Evolutionary conservation across 2,888 invertebrate genomes (phyloP).

Genomic region (Ectemnius continuus): DNA sequence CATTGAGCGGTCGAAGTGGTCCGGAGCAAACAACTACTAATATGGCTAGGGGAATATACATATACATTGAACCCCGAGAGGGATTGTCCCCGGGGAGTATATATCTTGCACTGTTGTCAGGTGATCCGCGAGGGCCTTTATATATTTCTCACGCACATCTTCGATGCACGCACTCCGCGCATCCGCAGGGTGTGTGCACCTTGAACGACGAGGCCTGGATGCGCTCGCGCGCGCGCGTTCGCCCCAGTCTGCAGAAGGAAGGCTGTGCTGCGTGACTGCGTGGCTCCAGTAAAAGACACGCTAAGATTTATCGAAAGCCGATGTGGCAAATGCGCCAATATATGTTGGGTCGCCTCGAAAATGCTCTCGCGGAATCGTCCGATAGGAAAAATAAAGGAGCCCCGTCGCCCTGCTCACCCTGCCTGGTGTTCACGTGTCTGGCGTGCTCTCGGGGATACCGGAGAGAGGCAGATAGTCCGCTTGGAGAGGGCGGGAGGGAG

Average conservation of each 20-base stretch:
- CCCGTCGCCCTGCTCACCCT: conserved; percentile 33
- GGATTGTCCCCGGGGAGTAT: too few relatives aligned
- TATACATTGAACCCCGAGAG: too few relatives aligned
- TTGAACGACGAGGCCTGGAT: conserved; percentile 27
- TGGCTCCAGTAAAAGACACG: conserved; percentile 53
- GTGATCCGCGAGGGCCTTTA: neutral
- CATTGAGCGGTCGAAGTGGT: too few relatives aligned
- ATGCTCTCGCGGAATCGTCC: conserved; percentile 58
- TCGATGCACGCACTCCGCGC: neutral
- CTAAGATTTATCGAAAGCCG: conserved; percentile 62
- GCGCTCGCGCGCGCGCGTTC: conserved; percentile 42
- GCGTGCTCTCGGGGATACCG: conserved; percentile 16
- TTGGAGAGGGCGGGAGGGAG: conserved; percentile 22
- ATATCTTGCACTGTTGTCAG: too few relatives aligned
- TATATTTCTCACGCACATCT: conserved; percentile 7
- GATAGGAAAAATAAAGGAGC: conserved; percentile 61
- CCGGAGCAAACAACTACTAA: too few relatives aligned
- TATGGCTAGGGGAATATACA: too few relatives aligned
- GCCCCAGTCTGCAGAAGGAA: neutral
- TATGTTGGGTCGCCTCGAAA: conserved; percentile 58
- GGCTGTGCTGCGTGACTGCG: conserved; percentile 50
- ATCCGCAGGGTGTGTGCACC: neutral
- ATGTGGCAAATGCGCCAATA: conserved; percentile 59
- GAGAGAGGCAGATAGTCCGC: conserved; percentile 14
- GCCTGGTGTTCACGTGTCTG: neutral